phyloP scores from a whole-genome alignment of 2,113 vertebrate species.

The Montifringilla adamsi region DNA sequence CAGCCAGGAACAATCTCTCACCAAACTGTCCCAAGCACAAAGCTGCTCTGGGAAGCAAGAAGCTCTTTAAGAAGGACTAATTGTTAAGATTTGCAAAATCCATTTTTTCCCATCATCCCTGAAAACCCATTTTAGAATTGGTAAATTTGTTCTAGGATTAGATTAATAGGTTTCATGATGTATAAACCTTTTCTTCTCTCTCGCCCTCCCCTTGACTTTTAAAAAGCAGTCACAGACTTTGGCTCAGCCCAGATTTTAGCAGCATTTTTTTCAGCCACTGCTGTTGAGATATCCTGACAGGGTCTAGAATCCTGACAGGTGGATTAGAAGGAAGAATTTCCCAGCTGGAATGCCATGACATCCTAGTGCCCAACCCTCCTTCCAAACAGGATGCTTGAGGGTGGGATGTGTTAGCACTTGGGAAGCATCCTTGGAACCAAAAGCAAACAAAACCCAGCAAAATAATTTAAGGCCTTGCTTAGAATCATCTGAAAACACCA shows the following conservation, averaged over 20 bases:
- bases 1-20: conserved; percentile 1
- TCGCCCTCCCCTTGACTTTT: neutral
- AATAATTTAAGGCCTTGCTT: neutral
- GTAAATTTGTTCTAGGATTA: conserved; percentile 65
- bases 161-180: conserved; percentile 49
- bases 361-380: neutral
- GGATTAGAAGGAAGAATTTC: neutral
- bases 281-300: neutral
- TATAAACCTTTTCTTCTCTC: conserved; percentile 35
- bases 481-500: neutral
- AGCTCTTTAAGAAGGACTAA: conserved; percentile 29
- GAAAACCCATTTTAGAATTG: conserved; percentile 55
- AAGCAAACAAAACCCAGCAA: neutral
- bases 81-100: conserved; percentile 33
- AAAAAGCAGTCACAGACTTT: neutral
- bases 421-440: neutral
- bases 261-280: neutral
- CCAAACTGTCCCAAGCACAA: conserved; percentile 25
- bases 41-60: neutral
- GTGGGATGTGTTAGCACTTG: neutral
- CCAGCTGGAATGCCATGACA: neutral
- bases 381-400: neutral
- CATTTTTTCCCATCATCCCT: neutral
- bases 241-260: neutral
- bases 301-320: neutral